phyloP scores from a whole-genome alignment of 2,888 invertebrate species.

The Epirrhoe alternata region DNA sequence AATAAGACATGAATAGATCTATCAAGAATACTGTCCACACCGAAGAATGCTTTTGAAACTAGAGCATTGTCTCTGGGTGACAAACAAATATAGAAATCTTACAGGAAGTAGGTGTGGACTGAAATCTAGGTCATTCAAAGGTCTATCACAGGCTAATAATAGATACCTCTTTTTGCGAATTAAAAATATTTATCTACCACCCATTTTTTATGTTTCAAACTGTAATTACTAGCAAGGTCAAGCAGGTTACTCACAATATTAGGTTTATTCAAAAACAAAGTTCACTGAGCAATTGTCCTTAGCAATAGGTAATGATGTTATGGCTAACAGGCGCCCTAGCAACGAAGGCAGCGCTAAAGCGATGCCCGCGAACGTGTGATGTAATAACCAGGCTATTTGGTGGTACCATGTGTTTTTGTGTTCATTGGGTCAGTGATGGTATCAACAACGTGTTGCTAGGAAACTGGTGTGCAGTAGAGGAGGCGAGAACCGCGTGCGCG shows the following conservation, averaged over 20 bases:
- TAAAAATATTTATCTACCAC: slow-evolving; percentile 6
- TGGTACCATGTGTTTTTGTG: slow-evolving; percentile 77
- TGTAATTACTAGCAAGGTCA: slow-evolving; percentile 38
- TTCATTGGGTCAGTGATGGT: slow-evolving; percentile 79
- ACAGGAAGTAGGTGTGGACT: slow-evolving; percentile 65
- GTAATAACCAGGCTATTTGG: slow-evolving; percentile 67
- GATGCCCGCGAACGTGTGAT: slow-evolving; percentile 69
- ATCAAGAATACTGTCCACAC: slow-evolving; percentile 33
- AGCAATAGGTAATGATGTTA: slow-evolving; percentile 58
- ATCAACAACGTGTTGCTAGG: slow-evolving; percentile 85
- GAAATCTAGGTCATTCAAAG: slow-evolving; percentile 74
- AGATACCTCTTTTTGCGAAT: slow-evolving; percentile 41
- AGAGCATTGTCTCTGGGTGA: slow-evolving; percentile 65
- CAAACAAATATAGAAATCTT: slow-evolving; percentile 71
- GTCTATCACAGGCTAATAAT: slow-evolving; percentile 63
- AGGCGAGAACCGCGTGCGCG: slow-evolving; percentile 55
- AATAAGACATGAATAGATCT: slow-evolving; percentile 29
- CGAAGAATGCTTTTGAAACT: slow-evolving; percentile 49
- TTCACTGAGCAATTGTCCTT: slow-evolving; percentile 42
- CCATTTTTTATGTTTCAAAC: slow-evolving; percentile 23
- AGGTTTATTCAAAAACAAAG: slow-evolving; percentile 43
- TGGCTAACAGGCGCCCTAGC: slow-evolving; percentile 64
- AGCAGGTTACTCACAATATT: slow-evolving; percentile 38
- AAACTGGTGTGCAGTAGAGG: slow-evolving; percentile 64
- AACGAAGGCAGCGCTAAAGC: slow-evolving; percentile 64